phyloP scores from a whole-genome alignment of 1,140 invertebrate genomes.

The Sarcophaga peregrina region DNA sequence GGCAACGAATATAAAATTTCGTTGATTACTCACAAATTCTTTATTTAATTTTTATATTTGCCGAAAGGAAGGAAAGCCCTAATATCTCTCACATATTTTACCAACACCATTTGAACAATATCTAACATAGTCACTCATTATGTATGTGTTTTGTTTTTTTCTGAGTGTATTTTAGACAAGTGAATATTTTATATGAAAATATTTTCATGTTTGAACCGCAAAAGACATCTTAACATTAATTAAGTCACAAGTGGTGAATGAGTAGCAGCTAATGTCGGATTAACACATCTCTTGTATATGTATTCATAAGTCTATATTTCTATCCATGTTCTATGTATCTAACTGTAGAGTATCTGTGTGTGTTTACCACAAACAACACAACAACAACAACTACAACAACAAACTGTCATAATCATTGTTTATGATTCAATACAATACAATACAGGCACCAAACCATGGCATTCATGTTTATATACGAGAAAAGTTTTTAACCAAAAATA shows the following conservation, averaged over 20 bases:
- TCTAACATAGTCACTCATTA: background rate
- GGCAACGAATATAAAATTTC: too few relatives aligned
- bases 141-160: too few relatives aligned
- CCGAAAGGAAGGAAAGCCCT: background rate
- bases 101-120: background rate
- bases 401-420: background rate
- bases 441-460: too few relatives aligned
- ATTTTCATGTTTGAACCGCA: slow-evolving; percentile 13
- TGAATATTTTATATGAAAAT: slow-evolving; percentile 11
- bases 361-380: background rate
- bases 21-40: too few relatives aligned
- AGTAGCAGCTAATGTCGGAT: slow-evolving; percentile 29
- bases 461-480: too few relatives aligned
- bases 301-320: background rate
- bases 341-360: background rate
- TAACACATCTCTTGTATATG: slow-evolving; percentile 1
- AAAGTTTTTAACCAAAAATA: too few relatives aligned
- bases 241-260: slow-evolving; percentile 31
- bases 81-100: background rate
- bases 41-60: too few relatives aligned
- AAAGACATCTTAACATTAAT: slow-evolving; percentile 33
- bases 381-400: background rate
- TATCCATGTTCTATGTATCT: background rate
- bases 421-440: background rate
- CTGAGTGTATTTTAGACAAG: background rate